Conservation (phyloP, 2,888 invertebrate genomes). For the Creontiades dilutus region DNA sequence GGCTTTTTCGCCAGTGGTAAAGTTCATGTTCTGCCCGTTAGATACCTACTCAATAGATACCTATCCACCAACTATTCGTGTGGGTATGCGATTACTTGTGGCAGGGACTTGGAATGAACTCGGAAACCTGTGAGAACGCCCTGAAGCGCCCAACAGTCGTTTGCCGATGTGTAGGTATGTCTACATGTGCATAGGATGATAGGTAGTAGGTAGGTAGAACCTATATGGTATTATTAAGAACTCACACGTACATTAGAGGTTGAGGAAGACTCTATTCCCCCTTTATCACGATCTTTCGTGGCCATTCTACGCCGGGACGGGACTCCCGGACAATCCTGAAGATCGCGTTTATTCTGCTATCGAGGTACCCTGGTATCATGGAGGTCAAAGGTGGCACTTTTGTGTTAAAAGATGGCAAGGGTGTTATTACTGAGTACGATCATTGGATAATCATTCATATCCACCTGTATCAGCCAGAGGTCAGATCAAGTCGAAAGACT, state of each 20-base stretch:
- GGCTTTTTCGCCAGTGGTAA: too few relatives aligned
- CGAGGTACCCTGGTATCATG: not conserved
- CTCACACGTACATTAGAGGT: not conserved
- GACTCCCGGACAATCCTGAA: constrained; percentile 11
- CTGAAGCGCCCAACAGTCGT: not conserved
- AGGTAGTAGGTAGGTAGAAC: not conserved
- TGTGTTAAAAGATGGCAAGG: not conserved
- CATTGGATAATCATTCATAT: not conserved
- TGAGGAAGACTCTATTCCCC: not conserved
- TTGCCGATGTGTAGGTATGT: not conserved
- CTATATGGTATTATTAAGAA: constrained; percentile 8
- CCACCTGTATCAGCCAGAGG: not conserved
- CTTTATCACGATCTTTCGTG: constrained; percentile 34
- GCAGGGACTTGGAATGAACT: not conserved
- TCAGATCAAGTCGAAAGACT: not conserved
- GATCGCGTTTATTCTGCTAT: constrained; percentile 1
- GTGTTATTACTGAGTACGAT: not conserved
- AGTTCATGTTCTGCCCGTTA: too few relatives aligned
- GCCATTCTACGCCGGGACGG: not conserved
- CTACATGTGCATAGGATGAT: not conserved
- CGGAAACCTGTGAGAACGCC: constrained; percentile 17
- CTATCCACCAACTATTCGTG: too few relatives aligned
- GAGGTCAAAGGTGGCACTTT: not conserved
- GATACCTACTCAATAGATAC: too few relatives aligned
- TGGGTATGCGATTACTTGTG: too few relatives aligned